phyloP scores from a whole-genome alignment of 2,888 invertebrate genomes.

The Oscheius onirici region DNA sequence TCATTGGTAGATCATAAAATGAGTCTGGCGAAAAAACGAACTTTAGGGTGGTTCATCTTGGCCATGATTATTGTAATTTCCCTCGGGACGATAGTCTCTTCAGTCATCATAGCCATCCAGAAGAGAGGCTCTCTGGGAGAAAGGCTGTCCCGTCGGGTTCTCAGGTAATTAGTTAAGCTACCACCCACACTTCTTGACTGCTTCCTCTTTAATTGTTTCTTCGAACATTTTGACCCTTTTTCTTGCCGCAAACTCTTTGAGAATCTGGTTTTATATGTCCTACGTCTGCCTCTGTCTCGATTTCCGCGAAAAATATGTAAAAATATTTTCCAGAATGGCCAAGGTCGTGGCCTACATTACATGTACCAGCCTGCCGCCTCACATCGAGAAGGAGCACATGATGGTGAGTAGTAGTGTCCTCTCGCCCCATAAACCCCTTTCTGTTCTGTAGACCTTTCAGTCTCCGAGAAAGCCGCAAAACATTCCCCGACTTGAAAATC shows the following conservation, averaged over 20 bases:
- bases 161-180: slow-evolving; percentile 38
- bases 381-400: slow-evolving; percentile 53
- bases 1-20: slow-evolving; percentile 72
- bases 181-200: background rate
- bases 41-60: slow-evolving; percentile 74
- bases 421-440: slow-evolving; percentile 11
- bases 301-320: no score
- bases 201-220: background rate
- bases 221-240: no score
- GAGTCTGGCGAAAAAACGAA: background rate
- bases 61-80: slow-evolving; percentile 75
- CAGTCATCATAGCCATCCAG: slow-evolving; percentile 74
- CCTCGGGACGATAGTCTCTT: slow-evolving; percentile 74
- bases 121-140: slow-evolving; percentile 71
- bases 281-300: no score
- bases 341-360: slow-evolving; percentile 64
- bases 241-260: no score
- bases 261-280: no score
- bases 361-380: slow-evolving; percentile 67
- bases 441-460: slow-evolving; percentile 17
- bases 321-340: slow-evolving; percentile 46
- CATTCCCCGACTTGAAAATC: slow-evolving; percentile 11
- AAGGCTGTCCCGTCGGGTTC: slow-evolving; percentile 57
- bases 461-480: background rate
- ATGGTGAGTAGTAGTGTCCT: slow-evolving; percentile 37